Percentiles rank a stretch among this genome's conserved stretches.
phyloP scores from a whole-genome alignment of 2,888 invertebrate genomes.

The Caenorhabditis japonica region DNA sequence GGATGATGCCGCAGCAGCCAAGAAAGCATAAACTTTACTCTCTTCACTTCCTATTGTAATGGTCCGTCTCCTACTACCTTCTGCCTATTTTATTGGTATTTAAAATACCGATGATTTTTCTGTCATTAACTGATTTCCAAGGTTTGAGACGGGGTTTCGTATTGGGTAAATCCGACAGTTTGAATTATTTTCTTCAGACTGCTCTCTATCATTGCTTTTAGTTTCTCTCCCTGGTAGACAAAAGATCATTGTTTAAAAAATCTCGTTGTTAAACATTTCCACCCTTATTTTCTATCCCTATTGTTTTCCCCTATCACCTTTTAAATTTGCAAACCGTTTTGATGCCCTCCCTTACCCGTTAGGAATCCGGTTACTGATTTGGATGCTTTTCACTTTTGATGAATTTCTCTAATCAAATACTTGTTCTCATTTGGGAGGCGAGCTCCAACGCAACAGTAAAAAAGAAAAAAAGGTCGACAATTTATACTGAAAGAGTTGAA shows the following conservation, averaged over 20 bases:
- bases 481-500: too few relatives aligned
- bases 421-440: constrained; percentile 3
- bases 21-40: constrained; percentile 37
- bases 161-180: constrained; percentile 2
- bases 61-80: constrained; percentile 12
- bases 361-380: constrained; percentile 14
- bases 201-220: constrained; percentile 13
- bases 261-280: constrained; percentile 24
- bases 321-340: not conserved
- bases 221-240: constrained; percentile 12
- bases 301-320: constrained; percentile 1
- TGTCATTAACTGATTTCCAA: constrained; percentile 3
- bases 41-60: constrained; percentile 14
- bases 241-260: constrained; percentile 17
- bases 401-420: not conserved
- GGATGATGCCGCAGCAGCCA: constrained; percentile 36
- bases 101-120: constrained; percentile 25
- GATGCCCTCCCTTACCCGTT: not conserved
- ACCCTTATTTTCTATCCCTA: not conserved
- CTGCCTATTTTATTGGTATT: constrained; percentile 9
- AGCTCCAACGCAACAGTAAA: too few relatives aligned
- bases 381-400: constrained; percentile 8
- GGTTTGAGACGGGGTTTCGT: constrained; percentile 9
- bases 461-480: too few relatives aligned
- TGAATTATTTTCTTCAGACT: not conserved